Conservation (phyloP, 2,797 vertebrate genomes). For the Zalophus californianus region DNA sequence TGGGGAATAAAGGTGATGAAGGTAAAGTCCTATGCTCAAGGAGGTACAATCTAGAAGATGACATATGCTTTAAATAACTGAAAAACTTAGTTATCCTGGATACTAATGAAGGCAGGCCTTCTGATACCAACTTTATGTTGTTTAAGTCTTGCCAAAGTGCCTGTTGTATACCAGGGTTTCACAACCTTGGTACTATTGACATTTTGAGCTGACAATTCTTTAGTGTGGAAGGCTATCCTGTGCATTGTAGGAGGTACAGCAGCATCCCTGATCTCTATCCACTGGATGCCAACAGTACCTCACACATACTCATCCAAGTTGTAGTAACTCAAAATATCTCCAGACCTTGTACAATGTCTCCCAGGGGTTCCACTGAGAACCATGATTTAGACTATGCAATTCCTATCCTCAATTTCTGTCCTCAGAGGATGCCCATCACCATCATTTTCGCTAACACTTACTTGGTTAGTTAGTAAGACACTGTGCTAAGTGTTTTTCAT, state of each 20-base stretch:
- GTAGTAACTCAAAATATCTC: not conserved
- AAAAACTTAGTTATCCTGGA: not conserved
- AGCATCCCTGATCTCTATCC: not conserved
- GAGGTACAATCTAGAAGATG: not conserved
- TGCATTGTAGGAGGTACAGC: not conserved
- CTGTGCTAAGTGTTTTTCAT: not conserved
- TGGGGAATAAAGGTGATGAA: not conserved
- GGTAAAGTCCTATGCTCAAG: not conserved
- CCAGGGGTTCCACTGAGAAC: not conserved
- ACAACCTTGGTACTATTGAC: not conserved
- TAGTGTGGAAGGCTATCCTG: not conserved
- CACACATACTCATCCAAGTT: not conserved
- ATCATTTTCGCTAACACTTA: not conserved
- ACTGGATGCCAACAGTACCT: not conserved
- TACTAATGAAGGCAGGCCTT: not conserved
- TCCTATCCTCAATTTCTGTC: not conserved
- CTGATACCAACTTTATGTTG: not conserved
- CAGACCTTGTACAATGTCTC: not conserved
- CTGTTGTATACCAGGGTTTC: not conserved
- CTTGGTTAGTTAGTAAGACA: not conserved
- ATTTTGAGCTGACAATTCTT: not conserved
- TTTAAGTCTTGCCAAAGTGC: not conserved
- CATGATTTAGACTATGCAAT: not conserved
- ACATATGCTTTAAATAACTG: not conserved
- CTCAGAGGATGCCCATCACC: not conserved